Evolutionary conservation across 2,797 vertebrate genomes (phyloP).

Genomic region (Anolis apletophallus): DNA sequence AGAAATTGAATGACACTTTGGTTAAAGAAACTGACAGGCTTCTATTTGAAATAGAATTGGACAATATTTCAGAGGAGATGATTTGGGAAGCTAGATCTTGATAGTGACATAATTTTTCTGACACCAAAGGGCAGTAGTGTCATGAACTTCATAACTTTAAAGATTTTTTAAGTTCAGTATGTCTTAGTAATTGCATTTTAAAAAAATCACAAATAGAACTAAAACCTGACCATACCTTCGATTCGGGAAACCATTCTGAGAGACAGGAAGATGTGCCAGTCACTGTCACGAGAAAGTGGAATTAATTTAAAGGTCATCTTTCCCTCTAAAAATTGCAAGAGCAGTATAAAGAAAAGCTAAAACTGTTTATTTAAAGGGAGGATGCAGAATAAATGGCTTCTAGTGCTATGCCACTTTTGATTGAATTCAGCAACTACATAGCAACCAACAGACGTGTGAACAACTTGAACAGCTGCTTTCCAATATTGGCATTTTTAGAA

Average conservation of each 20-base stretch:
- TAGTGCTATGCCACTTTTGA: background rate
- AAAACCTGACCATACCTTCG: background rate
- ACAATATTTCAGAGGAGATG: slow-evolving; percentile 54
- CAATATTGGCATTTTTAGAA: too few species aligned
- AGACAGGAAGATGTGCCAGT: slow-evolving; percentile 26
- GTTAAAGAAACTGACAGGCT: slow-evolving; percentile 61
- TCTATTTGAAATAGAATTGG: slow-evolving; percentile 50
- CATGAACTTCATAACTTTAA: slow-evolving; percentile 28
- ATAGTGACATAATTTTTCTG: slow-evolving; percentile 56
- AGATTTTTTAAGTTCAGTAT: slow-evolving; percentile 42
- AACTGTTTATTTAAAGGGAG: background rate
- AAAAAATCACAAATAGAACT: slow-evolving; percentile 1
- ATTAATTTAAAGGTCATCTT: slow-evolving; percentile 37
- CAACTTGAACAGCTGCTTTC: background rate
- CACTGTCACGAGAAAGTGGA: slow-evolving; percentile 23
- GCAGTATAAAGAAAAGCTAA: background rate
- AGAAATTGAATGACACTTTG: slow-evolving; percentile 63
- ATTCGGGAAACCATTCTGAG: slow-evolving; percentile 34
- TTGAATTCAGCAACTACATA: background rate
- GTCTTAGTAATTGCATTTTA: slow-evolving; percentile 39
- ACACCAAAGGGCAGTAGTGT: slow-evolving; percentile 35
- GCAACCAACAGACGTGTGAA: background rate
- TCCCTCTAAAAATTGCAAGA: slow-evolving; percentile 21
- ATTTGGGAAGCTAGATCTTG: slow-evolving; percentile 53
- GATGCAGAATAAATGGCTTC: background rate